A percentile compares a stretch with the other conserved stretches of the same genome.
These are phyloP conservation scores for Sebastiscus albofasciatus DNA, from an alignment of 2,797 vertebrate genomes.

Conservation along the genomic window DNA sequence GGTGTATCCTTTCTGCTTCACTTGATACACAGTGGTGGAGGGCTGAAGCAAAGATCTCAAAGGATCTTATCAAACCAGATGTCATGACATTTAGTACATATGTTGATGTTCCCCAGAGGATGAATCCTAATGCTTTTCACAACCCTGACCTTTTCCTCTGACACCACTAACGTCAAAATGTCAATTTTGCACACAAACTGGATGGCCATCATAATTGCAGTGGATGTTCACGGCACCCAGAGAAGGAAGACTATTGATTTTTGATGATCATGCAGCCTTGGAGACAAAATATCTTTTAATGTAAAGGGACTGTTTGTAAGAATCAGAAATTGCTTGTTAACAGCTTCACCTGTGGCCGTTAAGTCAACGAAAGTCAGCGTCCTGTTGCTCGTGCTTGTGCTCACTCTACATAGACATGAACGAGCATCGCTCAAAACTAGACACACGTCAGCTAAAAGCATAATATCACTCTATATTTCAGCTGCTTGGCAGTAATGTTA, in stretches of 20 bases:
- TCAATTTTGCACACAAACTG: neutral
- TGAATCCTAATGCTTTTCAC: neutral
- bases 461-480: too few species aligned
- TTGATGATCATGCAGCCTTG: neutral
- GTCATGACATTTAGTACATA: conserved; percentile 4
- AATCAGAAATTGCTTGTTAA: too few species aligned
- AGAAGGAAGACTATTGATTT: neutral
- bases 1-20: neutral
- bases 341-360: too few species aligned
- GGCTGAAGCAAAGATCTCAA: neutral
- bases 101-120: conserved; percentile 5
- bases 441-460: too few species aligned
- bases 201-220: neutral
- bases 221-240: neutral
- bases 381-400: too few species aligned
- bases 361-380: too few species aligned
- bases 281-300: neutral
- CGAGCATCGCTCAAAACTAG: too few species aligned
- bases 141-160: conserved; percentile 7
- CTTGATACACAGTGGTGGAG: neutral
- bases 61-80: neutral
- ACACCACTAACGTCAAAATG: neutral
- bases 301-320: too few species aligned
- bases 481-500: too few species aligned
- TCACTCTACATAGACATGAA: too few species aligned